Base-by-base conservation (phyloP, 2,797 vertebrate genomes). In the Xiphorhynchus erythropygius region DNA sequence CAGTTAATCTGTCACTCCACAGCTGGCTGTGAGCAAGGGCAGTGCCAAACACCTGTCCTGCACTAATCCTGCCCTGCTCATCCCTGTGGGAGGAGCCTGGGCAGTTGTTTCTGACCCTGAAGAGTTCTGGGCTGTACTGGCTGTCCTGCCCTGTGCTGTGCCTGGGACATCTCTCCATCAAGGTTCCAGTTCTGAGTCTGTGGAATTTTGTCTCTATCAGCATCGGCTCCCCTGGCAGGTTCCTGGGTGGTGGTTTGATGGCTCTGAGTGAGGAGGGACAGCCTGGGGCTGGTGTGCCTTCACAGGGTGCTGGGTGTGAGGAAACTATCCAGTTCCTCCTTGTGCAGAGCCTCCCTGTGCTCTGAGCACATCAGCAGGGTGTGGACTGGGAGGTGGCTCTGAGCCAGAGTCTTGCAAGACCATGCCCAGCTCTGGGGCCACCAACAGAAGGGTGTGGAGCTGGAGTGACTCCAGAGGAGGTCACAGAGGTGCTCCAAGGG, bases 401-500 rank as follows among this genome's bases (percentile, higher is more conserved):
- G 13, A 77, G 69, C 13, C 1, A 8, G 57, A 35, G 16, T 47
- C 47, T 62, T 78, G 62, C 24, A 56, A 33, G 32, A 22, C 39
- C 30, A 18, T n/a, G 37, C 50, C 39, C 71, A 68, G 63, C n/a
- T 52, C 39, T 52, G 46, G n/a, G n/a, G 14, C 37, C 52, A 50
- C 27, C 15, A 47, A 18, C 44, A 76, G 44, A 9, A 42, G 32
- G 52, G 41, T 27, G 3, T 11, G 70, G 52, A 32, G 35, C 35
- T 67, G 60, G 35, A 84, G 30, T 0, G 6, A 35, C 13, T 57
- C 32, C 60, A 57, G 52, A 18, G 35, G 42, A 64, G 16, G 7
- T 25, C 9, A 25, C 0, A 0, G 60, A 57, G 44, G 0, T 65
- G 11, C 13, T 75, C 25, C 7, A 1, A 8, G 49, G 21, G 41